A percentile compares a stretch with the other conserved stretches of the same genome.
These are phyloP conservation scores for Gobio occitaniae DNA, from an alignment of 2,797 vertebrate species.

Conservation along the genomic window DNA sequence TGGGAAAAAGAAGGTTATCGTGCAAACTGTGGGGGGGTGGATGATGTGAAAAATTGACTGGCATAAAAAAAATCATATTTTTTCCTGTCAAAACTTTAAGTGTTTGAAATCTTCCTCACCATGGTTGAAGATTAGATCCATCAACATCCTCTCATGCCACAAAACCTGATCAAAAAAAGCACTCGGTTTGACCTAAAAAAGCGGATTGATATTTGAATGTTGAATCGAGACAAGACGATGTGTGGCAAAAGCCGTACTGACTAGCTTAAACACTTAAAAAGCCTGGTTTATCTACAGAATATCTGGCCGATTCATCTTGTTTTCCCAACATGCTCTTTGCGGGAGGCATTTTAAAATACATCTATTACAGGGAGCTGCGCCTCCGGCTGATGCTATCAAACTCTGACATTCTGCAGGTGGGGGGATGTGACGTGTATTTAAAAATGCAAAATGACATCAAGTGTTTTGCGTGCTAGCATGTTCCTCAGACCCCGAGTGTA, in stretches of 20 bases:
- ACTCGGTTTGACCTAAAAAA: conserved; percentile 11
- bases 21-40: background rate
- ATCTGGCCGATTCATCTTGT: conserved; percentile 63
- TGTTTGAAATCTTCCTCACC: conserved; percentile 5
- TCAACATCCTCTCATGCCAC: conserved; percentile 20
- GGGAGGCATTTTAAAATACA: conserved; percentile 67
- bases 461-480: conserved; percentile 75
- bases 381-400: conserved; percentile 67
- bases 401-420: conserved; percentile 76
- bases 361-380: conserved; percentile 63
- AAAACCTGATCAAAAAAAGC: conserved; percentile 5
- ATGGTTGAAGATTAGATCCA: conserved; percentile 21
- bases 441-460: conserved; percentile 83
- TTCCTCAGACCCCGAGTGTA: conserved; percentile 74
- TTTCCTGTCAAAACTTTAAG: conserved; percentile 22
- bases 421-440: conserved; percentile 75
- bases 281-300: conserved; percentile 15
- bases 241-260: background rate
- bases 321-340: conserved; percentile 61
- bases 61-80: background rate
- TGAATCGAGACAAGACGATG: background rate
- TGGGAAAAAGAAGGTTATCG: conserved; percentile 31
- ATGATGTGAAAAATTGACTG: conserved; percentile 45
- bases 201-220: background rate
- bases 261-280: conserved; percentile 27